A percentile compares a stretch with the other conserved stretches of the same genome.
Evolutionary conservation across 2,113 vertebrate genomes (phyloP).

Genomic region (Platycercus adscitus): DNA sequence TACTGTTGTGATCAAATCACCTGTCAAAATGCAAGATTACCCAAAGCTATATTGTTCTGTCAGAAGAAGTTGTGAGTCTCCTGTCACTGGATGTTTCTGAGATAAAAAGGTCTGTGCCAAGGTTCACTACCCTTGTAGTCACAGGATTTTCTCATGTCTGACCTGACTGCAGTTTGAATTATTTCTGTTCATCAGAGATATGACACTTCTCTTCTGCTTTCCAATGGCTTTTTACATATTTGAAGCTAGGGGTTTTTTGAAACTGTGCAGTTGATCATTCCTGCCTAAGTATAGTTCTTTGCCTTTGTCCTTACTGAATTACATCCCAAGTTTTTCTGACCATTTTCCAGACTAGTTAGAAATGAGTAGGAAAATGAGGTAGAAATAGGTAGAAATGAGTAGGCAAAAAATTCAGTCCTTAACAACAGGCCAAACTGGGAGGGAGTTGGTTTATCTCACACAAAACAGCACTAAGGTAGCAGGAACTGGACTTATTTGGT

Average conservation of each 20-base stretch:
- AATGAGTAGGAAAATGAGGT: neutral
- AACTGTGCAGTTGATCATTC: neutral
- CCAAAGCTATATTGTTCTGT: neutral
- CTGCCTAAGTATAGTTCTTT: neutral
- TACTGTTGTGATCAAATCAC: neutral
- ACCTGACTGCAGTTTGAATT: neutral
- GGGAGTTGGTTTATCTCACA: neutral
- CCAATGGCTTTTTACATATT: neutral
- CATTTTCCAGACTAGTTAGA: neutral
- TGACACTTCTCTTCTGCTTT: neutral
- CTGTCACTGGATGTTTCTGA: neutral
- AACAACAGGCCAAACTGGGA: neutral
- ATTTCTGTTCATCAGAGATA: neutral
- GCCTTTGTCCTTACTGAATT: neutral
- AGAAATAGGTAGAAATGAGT: neutral
- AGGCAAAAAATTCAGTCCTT: neutral
- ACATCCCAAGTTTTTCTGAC: neutral
- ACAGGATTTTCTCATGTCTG: neutral
- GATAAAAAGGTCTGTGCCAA: neutral
- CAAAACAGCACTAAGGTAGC: neutral
- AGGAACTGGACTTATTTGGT: accelerated
- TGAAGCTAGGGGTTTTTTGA: neutral
- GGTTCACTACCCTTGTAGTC: neutral
- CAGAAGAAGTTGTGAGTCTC: neutral
- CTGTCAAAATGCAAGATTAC: neutral